phyloP scores from a whole-genome alignment of 2,888 invertebrate genomes.

The Leptarthrus brevirostris region DNA sequence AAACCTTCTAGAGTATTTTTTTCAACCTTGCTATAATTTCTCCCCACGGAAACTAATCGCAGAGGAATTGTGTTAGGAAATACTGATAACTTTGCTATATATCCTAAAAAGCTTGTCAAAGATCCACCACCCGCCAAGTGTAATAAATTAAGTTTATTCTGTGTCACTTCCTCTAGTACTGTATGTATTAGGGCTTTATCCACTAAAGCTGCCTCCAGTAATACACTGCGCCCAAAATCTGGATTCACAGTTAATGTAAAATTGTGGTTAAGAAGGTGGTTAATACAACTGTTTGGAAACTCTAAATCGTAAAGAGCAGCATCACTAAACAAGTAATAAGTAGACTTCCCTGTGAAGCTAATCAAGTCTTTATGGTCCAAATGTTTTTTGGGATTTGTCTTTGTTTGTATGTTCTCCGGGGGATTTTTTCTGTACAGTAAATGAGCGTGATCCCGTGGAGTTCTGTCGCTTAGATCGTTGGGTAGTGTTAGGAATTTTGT shows the following conservation, averaged over 20 bases:
- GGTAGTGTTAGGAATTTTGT: constrained; percentile 76
- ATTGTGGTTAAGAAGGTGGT: constrained; percentile 67
- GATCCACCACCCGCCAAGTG: constrained; percentile 83
- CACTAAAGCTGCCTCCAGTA: constrained; percentile 78
- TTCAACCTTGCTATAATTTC: constrained; percentile 70
- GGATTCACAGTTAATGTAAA: constrained; percentile 75
- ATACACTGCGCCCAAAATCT: constrained; percentile 80
- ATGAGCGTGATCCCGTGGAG: constrained; percentile 67
- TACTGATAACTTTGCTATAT: constrained; percentile 76
- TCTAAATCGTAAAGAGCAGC: constrained; percentile 79
- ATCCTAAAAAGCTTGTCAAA: constrained; percentile 78
- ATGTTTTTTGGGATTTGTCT: constrained; percentile 54
- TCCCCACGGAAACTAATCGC: constrained; percentile 76
- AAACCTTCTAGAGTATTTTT: constrained; percentile 67
- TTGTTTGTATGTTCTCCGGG: constrained; percentile 55
- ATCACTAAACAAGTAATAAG: constrained; percentile 74
- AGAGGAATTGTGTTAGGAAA: constrained; percentile 72
- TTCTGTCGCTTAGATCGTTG: constrained; percentile 74
- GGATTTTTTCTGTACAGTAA: not conserved
- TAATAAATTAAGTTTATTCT: constrained; percentile 70
- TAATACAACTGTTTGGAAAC: constrained; percentile 59
- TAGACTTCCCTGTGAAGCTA: constrained; percentile 68
- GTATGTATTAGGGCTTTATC: constrained; percentile 72
- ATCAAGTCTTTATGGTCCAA: constrained; percentile 61
- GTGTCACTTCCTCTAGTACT: constrained; percentile 69